These are phyloP conservation scores for Podiceps cristatus DNA, from an alignment of 2,113 vertebrate genomes.

Conservation along the genomic window DNA sequence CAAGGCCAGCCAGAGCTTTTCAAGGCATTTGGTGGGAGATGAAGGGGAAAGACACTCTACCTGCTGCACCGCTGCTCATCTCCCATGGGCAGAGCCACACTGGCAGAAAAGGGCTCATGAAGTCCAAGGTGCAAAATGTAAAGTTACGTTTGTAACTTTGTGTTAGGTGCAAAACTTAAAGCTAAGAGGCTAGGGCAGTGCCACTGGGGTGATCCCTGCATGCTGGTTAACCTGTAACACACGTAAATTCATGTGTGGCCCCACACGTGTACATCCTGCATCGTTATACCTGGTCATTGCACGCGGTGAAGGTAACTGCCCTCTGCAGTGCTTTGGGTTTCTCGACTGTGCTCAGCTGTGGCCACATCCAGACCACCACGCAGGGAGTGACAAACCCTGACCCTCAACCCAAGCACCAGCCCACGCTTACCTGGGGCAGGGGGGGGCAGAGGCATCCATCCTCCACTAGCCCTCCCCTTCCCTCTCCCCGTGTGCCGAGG, in stretches of 20 bases:
- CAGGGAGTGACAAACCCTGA: background rate
- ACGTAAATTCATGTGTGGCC: background rate
- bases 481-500: background rate
- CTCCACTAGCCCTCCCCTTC: background rate
- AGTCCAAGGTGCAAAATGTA: background rate
- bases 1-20: background rate
- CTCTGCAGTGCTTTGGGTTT: background rate
- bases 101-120: background rate
- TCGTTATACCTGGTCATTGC: accelerated
- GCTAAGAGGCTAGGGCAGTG: background rate
- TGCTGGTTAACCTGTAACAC: accelerated
- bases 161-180: background rate
- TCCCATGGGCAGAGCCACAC: accelerated
- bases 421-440: accelerated
- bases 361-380: too few species aligned
- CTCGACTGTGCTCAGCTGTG: background rate
- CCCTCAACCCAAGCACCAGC: background rate
- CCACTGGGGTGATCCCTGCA: background rate
- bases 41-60: background rate
- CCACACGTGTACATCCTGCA: accelerated
- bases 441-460: background rate
- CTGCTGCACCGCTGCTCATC: background rate
- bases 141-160: too few species aligned
- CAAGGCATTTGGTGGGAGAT: background rate
- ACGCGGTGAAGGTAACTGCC: background rate